Percentiles rank a stretch among this genome's conserved stretches.
phyloP scores from a whole-genome alignment of 2,888 invertebrate species.

The Standfussiana lucernea region DNA sequence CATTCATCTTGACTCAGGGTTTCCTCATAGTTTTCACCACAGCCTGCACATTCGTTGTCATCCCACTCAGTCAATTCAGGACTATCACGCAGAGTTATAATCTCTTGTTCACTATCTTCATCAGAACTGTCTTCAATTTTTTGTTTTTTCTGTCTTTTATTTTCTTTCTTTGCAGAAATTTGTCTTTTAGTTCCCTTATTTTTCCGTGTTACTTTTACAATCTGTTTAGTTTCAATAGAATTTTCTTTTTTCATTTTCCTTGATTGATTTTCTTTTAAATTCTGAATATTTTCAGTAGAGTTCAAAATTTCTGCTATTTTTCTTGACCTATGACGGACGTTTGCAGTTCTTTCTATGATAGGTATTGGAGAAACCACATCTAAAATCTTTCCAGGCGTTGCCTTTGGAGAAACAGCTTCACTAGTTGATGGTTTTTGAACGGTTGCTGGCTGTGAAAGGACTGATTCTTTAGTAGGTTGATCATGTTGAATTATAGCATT shows the following conservation, averaged over 20 bases:
- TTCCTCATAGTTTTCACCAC: constrained; percentile 45
- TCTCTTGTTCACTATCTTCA: constrained; percentile 43
- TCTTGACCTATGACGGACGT: constrained; percentile 32
- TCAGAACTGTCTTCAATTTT: constrained; percentile 42
- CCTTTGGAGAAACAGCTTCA: constrained; percentile 34
- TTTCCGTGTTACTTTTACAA: constrained; percentile 19
- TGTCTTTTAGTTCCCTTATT: constrained; percentile 34
- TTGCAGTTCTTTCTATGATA: constrained; percentile 34
- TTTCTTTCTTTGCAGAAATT: constrained; percentile 32
- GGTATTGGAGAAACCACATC: constrained; percentile 32
- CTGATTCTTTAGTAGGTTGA: constrained; percentile 29
- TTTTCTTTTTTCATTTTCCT: constrained; percentile 34
- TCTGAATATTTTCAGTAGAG: constrained; percentile 45
- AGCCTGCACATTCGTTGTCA: constrained; percentile 46
- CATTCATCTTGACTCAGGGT: constrained; percentile 45
- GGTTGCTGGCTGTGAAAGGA: constrained; percentile 32
- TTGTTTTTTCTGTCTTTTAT: constrained; percentile 32
- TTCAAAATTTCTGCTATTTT: constrained; percentile 45
- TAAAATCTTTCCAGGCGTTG: constrained; percentile 28
- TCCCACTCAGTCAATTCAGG: constrained; percentile 43
- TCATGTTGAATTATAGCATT: constrained; percentile 33
- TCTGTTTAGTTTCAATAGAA: constrained; percentile 37
- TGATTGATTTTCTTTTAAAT: constrained; percentile 40
- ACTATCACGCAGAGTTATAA: constrained; percentile 43
- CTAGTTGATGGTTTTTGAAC: constrained; percentile 42